Evolutionary conservation across 2,113 vertebrate genomes (phyloP), one percentile per base, ranked within the genome.

Genomic region (Gopherus evgoodei): DNA sequence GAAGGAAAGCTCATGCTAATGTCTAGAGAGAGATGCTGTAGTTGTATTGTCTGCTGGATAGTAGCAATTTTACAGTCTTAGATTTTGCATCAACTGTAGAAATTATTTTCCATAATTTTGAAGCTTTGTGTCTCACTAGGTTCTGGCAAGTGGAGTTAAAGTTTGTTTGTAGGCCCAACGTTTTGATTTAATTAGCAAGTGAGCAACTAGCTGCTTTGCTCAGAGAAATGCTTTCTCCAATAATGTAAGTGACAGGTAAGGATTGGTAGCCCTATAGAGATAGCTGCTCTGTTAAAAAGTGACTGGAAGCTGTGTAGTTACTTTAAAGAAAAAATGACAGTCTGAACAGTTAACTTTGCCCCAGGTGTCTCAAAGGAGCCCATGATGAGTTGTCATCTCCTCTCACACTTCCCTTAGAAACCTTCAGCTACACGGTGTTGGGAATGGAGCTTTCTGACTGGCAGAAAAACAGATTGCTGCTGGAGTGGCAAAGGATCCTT

Each of bases 181-280:
- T 96, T 97, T 95, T 94, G 92, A 96, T 96, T 90, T 95, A 96
- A 94, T 95, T 95, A 97, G 93, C 95, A 94, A 95, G 91, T 0
- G 1, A 95, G 90, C 69, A 90, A 91, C 86, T 94, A 38, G 11
- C 84, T 94, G 84, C 53, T 92, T 95, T 93, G 95, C 97, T 94
- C 88, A 95, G 92, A 95, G 95, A 97, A 94, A 92, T 0, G 3
- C 10, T 49, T 87, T 95, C 91, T 96, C 93, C 89, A 95, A 94
- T 95, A 93, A 88, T 84, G 72, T 81, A 88, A 93, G 93, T 91
- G 95, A 94, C 95, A 94, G 94, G 93, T 50, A 86, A 97, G 93
- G 91, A 94, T 96, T 95, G 96, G 93, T 85, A 83, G 93, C 91
- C 87, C 97, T 94, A 75, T 95, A 86, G 91, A 96, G 85, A 90